Evolutionary conservation across 1,140 invertebrate genomes (phyloP), one percentile per base, ranked within the genome.

Genomic region (Psix sp.): DNA sequence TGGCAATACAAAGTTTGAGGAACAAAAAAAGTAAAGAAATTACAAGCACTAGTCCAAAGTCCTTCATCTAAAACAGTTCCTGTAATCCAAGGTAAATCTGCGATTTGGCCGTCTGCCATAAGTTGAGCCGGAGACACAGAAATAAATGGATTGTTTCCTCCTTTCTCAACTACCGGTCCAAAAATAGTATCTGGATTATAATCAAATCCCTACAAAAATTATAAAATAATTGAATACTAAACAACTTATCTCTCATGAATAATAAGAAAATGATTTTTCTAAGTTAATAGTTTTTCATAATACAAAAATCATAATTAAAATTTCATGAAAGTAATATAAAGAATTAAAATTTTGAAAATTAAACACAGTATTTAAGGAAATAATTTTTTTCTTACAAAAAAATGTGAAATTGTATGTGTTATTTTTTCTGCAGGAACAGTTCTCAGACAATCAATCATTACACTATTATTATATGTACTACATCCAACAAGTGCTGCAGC

Each of bases 391-490:
- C n/a, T n/a, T n/a, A n/a, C n/a, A n/a, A n/a, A n/a, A n/a, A n/a
- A n/a, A n/a, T n/a, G n/a, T n/a, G n/a, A n/a, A n/a, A n/a, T n/a
- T n/a, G n/a, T n/a, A n/a, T n/a, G 2, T 3, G 26, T 29, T 10
- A 29, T 2, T 7, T 29, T n/a, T 1, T 29, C 26, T 26, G 90
- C 90, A 0, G 91, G 89, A 45, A 88, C 80, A 31, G 88, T 85
- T 45, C 89, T 87, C 0, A 95, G 82, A 82, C 94, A 95, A 15
- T 90, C 88, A 0, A 93, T 82, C 77, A 94, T 87, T 7, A 88
- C 84, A 42, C 83, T 74, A 13, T 78, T 88, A 35, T 82, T 82
- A 20, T 81, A 38, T 6, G 84, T 88, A 1, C 90, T 89, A 81
- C 93, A 95, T 54, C 91, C 92, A 0, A 95, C 82, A 1, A 88